Evolutionary conservation across 2,113 vertebrate genomes (phyloP).

Genomic region (Macrotis lagotis): DNA sequence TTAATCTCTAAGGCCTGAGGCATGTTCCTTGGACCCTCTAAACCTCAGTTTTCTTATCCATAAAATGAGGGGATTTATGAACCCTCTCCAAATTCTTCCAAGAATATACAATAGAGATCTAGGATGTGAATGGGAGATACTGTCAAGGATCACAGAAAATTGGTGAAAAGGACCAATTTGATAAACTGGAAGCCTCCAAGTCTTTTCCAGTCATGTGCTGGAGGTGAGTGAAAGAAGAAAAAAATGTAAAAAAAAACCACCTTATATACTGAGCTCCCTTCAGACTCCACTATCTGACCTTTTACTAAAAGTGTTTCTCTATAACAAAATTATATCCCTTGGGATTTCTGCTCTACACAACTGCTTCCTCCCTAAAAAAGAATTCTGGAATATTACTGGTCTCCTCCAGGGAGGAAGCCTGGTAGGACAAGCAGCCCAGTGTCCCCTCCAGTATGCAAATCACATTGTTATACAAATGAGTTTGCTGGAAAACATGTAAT

Average conservation of each 20-base stretch:
- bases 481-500: constrained; percentile 64
- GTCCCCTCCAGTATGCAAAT: constrained; percentile 65
- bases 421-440: constrained; percentile 43
- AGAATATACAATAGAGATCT: not conserved
- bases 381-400: constrained; percentile 54
- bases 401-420: constrained; percentile 63
- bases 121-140: not conserved
- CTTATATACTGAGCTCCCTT: not conserved
- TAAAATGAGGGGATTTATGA: constrained; percentile 18
- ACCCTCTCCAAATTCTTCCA: constrained; percentile 3
- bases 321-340: constrained; percentile 18
- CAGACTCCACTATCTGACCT: not conserved
- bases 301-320: not conserved
- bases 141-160: not conserved
- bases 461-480: constrained; percentile 50
- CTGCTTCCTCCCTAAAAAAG: constrained; percentile 13
- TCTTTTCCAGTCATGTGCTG: not conserved
- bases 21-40: constrained; percentile 30
- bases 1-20: constrained; percentile 18
- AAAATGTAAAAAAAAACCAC: constrained; percentile 24
- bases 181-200: not conserved
- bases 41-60: constrained; percentile 9
- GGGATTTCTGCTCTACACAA: not conserved
- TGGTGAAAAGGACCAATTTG: not conserved
- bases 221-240: not conserved